A percentile compares a stretch with the other conserved stretches of the same genome.
Evolutionary conservation across 2,797 vertebrate species (phyloP).

Genomic region (Callimico goeldii): DNA sequence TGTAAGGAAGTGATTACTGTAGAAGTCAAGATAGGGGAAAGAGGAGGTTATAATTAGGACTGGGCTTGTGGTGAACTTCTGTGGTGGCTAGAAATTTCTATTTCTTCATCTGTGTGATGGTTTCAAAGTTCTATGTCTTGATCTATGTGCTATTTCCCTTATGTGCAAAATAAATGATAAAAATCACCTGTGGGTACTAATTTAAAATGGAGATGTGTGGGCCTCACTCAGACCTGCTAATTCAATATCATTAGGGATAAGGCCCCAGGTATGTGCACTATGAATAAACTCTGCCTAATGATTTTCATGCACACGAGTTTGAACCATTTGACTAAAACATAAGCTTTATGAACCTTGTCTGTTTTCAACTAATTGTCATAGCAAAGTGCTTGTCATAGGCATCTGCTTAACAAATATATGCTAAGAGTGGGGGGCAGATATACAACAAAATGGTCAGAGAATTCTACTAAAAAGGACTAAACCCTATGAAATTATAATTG

Average conservation of each 20-base stretch:
- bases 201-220: neutral
- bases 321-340: neutral
- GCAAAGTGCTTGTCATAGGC: neutral
- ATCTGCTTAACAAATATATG: neutral
- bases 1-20: neutral
- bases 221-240: neutral
- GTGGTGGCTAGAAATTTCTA: neutral
- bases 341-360: neutral
- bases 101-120: neutral
- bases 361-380: neutral
- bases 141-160: neutral
- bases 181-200: neutral
- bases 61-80: neutral
- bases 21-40: neutral
- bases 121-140: neutral
- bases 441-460: neutral
- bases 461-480: neutral
- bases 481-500: neutral
- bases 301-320: neutral
- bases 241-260: neutral
- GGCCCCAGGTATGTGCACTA: neutral
- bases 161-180: neutral
- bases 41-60: neutral
- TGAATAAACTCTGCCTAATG: slow-evolving; percentile 16
- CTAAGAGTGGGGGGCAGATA: neutral